A percentile compares a stretch with the other conserved stretches of the same genome.
Conservation (phyloP, 2,888 invertebrate species). For the Tenthredo livida region DNA sequence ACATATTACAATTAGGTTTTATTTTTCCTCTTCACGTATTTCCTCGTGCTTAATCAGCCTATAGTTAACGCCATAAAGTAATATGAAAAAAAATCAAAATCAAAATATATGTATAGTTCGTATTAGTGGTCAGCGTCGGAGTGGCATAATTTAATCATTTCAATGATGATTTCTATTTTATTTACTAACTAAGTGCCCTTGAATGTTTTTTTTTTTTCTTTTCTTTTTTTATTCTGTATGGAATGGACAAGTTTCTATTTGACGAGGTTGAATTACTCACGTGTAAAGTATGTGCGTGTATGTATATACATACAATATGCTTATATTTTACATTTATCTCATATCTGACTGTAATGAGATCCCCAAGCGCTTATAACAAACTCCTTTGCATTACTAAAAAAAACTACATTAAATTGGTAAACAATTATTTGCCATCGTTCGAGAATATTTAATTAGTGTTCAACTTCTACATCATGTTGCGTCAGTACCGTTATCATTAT, state of each 20-base stretch:
- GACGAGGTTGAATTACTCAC: conserved; percentile 13
- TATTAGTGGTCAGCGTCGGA: background rate
- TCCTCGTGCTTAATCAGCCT: background rate
- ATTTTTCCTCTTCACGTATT: background rate
- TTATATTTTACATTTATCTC: background rate
- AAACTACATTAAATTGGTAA: background rate
- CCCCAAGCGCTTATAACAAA: background rate
- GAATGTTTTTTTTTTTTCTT: background rate
- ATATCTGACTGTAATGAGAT: background rate
- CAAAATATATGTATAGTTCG: background rate
- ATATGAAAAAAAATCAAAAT: background rate
- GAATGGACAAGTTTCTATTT: background rate
- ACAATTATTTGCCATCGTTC: background rate
- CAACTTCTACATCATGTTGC: background rate
- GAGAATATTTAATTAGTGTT: background rate
- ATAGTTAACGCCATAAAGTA: background rate
- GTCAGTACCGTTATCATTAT: background rate
- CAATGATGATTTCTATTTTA: background rate
- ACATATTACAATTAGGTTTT: background rate
- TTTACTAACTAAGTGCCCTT: background rate
- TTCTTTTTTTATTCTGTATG: background rate
- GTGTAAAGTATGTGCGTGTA: background rate
- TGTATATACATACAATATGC: too few species aligned
- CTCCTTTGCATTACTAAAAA: background rate
- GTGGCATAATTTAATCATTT: background rate